These are phyloP conservation scores for Monodelphis domestica DNA, from an alignment of 2,797 vertebrate species.

Conservation along the genomic window DNA sequence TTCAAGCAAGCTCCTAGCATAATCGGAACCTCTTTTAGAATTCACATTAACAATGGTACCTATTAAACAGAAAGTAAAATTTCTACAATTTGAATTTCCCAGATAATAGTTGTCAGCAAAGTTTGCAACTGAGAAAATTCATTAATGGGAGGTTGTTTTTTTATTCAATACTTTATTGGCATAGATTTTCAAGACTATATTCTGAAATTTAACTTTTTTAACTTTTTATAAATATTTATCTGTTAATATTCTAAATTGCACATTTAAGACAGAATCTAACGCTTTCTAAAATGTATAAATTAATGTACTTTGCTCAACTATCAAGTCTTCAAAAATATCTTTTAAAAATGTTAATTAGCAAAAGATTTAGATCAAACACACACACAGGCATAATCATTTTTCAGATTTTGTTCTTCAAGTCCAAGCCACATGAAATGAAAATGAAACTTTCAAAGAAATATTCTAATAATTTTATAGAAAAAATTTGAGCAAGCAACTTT, in stretches of 20 bases:
- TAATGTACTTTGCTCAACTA: slow-evolving; percentile 80
- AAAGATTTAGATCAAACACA: slow-evolving; percentile 25
- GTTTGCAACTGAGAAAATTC: slow-evolving; percentile 27
- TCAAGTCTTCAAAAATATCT: slow-evolving; percentile 67
- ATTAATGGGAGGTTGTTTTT: slow-evolving; percentile 59
- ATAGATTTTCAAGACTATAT: slow-evolving; percentile 80
- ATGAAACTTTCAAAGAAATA: slow-evolving; percentile 21
- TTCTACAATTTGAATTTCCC: slow-evolving; percentile 57
- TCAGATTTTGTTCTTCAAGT: slow-evolving; percentile 63
- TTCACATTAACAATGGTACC: slow-evolving; percentile 7
- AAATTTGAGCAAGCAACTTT: slow-evolving; percentile 55
- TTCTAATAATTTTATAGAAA: not conserved
- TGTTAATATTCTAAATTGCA: slow-evolving; percentile 79
- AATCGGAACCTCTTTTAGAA: slow-evolving; percentile 79
- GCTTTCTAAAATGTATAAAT: slow-evolving; percentile 81
- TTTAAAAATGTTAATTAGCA: slow-evolving; percentile 72
- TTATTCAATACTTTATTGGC: slow-evolving; percentile 56
- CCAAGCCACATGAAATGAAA: slow-evolving; percentile 61
- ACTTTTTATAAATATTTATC: slow-evolving; percentile 74
- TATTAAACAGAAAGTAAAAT: slow-evolving; percentile 48
- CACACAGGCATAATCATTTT: slow-evolving; percentile 52
- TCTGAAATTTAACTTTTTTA: slow-evolving; percentile 73
- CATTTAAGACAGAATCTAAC: slow-evolving; percentile 76
- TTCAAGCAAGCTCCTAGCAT: slow-evolving; percentile 79
- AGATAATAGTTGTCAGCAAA: slow-evolving; percentile 36